A percentile compares a stretch with the other conserved stretches of the same genome.
phyloP scores from a whole-genome alignment of 2,113 vertebrate species.

The Triplophysa rosa region DNA sequence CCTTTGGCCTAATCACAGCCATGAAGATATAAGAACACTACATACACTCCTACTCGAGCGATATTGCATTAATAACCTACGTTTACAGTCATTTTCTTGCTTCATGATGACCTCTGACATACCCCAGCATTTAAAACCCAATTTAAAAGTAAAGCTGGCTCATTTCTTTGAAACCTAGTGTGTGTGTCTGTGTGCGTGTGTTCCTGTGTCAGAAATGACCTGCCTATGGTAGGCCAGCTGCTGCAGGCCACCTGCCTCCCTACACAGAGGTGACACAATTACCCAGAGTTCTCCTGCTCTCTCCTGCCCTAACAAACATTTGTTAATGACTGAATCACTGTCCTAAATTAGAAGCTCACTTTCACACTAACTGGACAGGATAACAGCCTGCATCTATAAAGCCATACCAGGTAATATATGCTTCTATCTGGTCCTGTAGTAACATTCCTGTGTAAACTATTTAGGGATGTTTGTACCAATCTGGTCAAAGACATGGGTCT shows the following conservation, averaged over 20 bases:
- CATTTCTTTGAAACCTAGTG: conserved; percentile 1
- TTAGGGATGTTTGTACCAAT: too few relatives aligned
- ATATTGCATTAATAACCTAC: too few relatives aligned
- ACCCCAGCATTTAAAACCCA: too few relatives aligned
- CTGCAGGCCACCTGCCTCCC: conserved; percentile 31
- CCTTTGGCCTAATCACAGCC: too few relatives aligned
- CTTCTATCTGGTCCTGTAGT: not conserved
- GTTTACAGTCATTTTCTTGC: too few relatives aligned
- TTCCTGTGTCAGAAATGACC: conserved; percentile 7
- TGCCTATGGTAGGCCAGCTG: conserved; percentile 10
- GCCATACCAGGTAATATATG: not conserved
- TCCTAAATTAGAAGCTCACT: conserved; percentile 18
- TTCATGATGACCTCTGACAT: too few relatives aligned
- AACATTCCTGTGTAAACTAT: not conserved
- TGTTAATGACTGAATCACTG: conserved; percentile 33
- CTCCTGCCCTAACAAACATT: conserved; percentile 29
- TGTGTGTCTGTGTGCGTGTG: conserved; percentile 1
- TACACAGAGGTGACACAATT: conserved; percentile 38
- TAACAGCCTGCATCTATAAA: not conserved
- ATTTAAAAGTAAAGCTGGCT: not conserved
- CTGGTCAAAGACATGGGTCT: not conserved
- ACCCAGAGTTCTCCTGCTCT: not conserved
- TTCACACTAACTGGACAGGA: conserved; percentile 26
- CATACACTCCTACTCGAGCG: too few relatives aligned
- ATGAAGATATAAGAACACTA: too few relatives aligned